Evolutionary conservation across 2,888 invertebrate genomes (phyloP).

Genomic region (Erebia aethiops): DNA sequence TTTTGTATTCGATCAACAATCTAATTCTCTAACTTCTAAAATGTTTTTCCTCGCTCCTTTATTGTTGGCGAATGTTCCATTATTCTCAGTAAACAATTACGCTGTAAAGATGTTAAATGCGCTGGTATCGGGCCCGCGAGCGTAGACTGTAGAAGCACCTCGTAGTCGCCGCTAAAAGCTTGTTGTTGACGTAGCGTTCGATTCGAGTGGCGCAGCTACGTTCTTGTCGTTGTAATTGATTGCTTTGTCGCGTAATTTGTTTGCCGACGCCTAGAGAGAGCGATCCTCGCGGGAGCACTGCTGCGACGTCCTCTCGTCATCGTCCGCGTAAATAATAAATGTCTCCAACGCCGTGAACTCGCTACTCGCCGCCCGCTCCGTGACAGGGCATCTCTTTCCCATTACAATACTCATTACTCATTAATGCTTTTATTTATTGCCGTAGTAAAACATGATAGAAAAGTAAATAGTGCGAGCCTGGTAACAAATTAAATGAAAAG

Average conservation of each 20-base stretch:
- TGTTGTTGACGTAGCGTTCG: conserved; percentile 81
- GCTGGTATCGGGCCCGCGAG: conserved; percentile 57
- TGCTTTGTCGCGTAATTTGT: conserved; percentile 83
- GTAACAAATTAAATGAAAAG: background rate
- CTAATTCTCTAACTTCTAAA: conserved; percentile 68
- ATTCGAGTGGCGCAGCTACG: conserved; percentile 73
- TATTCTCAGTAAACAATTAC: conserved; percentile 54
- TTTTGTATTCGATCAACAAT: conserved; percentile 74
- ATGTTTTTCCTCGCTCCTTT: conserved; percentile 58
- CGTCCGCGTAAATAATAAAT: conserved; percentile 77
- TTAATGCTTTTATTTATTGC: background rate
- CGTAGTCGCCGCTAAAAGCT: conserved; percentile 74
- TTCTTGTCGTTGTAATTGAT: conserved; percentile 80
- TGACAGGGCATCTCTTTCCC: conserved; percentile 56
- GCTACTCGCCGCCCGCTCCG: conserved; percentile 39
- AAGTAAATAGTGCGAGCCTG: background rate
- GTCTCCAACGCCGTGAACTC: conserved; percentile 45
- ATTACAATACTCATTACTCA: conserved; percentile 11
- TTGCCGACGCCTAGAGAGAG: conserved; percentile 65
- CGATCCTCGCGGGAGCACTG: conserved; percentile 70
- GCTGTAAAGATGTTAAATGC: conserved; percentile 57
- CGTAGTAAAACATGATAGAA: background rate
- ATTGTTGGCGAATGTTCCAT: conserved; percentile 26
- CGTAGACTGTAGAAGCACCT: conserved; percentile 58
- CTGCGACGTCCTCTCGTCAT: conserved; percentile 67